These are phyloP conservation scores for Anthoscopus minutus DNA, from an alignment of 2,113 vertebrate species.

Conservation along the genomic window DNA sequence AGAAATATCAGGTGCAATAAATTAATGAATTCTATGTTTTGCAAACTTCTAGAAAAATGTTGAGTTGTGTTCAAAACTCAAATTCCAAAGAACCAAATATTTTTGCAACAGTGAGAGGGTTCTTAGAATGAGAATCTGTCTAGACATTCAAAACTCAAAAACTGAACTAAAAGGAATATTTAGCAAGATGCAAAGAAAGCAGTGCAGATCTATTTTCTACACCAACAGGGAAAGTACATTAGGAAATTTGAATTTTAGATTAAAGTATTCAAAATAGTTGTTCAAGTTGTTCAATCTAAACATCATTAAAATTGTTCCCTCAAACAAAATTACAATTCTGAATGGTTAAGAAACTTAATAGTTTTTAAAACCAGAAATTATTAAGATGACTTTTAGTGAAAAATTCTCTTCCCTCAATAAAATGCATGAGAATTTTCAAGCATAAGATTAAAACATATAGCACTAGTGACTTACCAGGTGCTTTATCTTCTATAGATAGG, in stretches of 20 bases:
- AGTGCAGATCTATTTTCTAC: background rate
- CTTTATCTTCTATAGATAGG: background rate
- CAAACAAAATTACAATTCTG: background rate
- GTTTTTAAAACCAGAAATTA: background rate
- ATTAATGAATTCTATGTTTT: background rate
- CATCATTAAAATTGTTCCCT: background rate
- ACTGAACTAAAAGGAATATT: background rate
- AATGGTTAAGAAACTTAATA: background rate
- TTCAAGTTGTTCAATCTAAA: background rate
- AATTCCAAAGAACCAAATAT: background rate
- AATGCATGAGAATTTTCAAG: background rate
- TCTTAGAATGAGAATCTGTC: background rate
- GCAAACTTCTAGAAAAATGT: background rate
- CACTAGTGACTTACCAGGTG: background rate
- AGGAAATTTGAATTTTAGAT: background rate
- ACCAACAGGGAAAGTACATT: background rate
- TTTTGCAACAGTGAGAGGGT: background rate
- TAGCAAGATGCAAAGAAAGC: background rate
- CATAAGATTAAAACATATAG: background rate
- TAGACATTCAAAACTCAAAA: background rate
- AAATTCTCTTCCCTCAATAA: background rate
- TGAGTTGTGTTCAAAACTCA: background rate
- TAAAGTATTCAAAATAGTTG: background rate
- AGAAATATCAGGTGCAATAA: background rate
- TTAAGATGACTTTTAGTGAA: background rate